Base-by-base conservation (phyloP, 2,797 vertebrate genomes). In the Gymnodraco acuticeps region DNA sequence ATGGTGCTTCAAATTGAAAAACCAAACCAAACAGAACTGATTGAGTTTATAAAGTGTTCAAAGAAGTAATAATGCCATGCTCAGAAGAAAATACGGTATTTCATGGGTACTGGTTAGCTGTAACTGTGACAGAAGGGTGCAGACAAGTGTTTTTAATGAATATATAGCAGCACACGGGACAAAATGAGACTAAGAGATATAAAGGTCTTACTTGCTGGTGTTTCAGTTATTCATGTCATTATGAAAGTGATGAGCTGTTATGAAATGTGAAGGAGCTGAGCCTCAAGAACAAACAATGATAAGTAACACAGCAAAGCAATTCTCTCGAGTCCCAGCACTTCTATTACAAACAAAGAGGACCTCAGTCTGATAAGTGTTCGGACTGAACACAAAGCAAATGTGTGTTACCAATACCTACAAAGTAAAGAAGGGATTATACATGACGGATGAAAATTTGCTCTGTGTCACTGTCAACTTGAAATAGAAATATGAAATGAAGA, bases 1-100 rank as follows among this genome's bases (percentile, higher is more conserved):
- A 63, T 56, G 88, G 88, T 91, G 87, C 88, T 88, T 87, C 76
- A 83, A 47, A 62, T 15, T 65, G 68, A 80, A 75, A 77, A 85
- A 64, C 20, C 59, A 77, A 75, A 65, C 65, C 59, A 78, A 84
- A 75, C 20, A 27, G 62, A 71, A 66, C 46, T 15, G 61, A 69
- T 42, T 75, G 62, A 67, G 60, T 73, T 79, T 45, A 43, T 41
- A 10, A 53, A 38, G 64, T 78, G 41, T 68, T 82, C 56, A 54
- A 19, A 51, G 38, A 63, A 48, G 58, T 68, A 47, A 61, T 20
- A 52, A 16, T 45, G 52, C 69, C 13, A n/a, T 65, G 63, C 48
- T 62, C 48, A 63, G 66, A 86, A 61, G 67, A 87, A 83, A 60
- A 69, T 76, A 20, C 64, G 61, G 62, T 70, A 70, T 69, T 58